phyloP scores from a whole-genome alignment of 2,797 vertebrate genomes.

The Myotis myotis region DNA sequence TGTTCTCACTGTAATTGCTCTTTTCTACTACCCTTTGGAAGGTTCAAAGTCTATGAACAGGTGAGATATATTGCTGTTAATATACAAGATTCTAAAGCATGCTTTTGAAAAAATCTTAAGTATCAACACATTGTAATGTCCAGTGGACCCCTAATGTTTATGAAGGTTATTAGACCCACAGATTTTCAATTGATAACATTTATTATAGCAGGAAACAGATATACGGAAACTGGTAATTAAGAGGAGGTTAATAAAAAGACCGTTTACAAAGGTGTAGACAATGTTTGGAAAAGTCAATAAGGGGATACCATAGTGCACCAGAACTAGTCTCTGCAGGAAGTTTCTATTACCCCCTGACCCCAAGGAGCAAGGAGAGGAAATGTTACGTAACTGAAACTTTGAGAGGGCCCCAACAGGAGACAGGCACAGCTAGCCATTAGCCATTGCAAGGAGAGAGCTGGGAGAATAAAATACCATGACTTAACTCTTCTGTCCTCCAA shows the following conservation, averaged over 20 bases:
- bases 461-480: neutral
- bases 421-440: neutral
- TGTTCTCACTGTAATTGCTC: conserved; percentile 90
- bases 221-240: neutral
- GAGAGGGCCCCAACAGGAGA: neutral
- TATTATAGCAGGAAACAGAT: neutral
- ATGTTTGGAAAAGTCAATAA: conserved; percentile 3
- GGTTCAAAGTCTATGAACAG: conserved; percentile 89
- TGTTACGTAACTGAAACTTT: neutral
- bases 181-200: neutral
- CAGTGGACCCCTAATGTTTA: neutral
- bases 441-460: neutral
- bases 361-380: neutral
- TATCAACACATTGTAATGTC: neutral
- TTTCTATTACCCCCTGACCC: neutral
- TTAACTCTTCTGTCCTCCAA: neutral
- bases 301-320: neutral
- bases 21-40: conserved; percentile 92
- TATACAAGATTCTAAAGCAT: neutral
- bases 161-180: neutral
- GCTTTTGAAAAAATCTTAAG: conserved; percentile 34
- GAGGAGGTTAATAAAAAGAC: neutral
- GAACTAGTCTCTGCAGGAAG: neutral
- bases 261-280: neutral
- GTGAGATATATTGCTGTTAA: conserved; percentile 81